These are phyloP conservation scores for Coturnix japonica DNA, from an alignment of 2,113 vertebrate genomes.

Conservation along the genomic window DNA sequence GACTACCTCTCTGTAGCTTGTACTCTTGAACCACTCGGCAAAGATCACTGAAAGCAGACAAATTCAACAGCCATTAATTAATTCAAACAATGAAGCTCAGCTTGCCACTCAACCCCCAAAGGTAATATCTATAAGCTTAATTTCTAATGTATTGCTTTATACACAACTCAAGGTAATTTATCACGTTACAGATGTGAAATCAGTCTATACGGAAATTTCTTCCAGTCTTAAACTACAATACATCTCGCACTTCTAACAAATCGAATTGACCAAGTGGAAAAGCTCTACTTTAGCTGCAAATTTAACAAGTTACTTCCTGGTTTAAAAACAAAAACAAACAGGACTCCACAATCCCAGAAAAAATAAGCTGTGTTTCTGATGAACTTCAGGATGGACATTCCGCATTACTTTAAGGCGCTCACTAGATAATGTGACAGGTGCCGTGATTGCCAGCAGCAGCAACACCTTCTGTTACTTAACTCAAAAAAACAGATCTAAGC, in stretches of 20 bases:
- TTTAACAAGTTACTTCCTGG: not conserved
- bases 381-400: not conserved
- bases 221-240: not conserved
- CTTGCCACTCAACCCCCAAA: not conserved
- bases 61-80: not conserved
- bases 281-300: not conserved
- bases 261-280: not conserved
- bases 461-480: not conserved
- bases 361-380: not conserved
- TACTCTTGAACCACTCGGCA: not conserved
- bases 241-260: not conserved
- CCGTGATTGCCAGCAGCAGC: not conserved
- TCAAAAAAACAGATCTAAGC: not conserved
- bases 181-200: not conserved
- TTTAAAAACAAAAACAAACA: not conserved
- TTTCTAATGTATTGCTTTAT: not conserved
- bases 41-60: not conserved
- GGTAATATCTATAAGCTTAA: not conserved
- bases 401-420: not conserved
- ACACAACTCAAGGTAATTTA: not conserved
- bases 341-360: not conserved
- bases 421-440: not conserved
- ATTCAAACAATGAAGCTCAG: not conserved
- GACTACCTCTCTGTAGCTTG: not conserved
- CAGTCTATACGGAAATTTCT: not conserved